Conservation (phyloP, 2,113 vertebrate genomes). For the Hypomesus transpacificus region DNA sequence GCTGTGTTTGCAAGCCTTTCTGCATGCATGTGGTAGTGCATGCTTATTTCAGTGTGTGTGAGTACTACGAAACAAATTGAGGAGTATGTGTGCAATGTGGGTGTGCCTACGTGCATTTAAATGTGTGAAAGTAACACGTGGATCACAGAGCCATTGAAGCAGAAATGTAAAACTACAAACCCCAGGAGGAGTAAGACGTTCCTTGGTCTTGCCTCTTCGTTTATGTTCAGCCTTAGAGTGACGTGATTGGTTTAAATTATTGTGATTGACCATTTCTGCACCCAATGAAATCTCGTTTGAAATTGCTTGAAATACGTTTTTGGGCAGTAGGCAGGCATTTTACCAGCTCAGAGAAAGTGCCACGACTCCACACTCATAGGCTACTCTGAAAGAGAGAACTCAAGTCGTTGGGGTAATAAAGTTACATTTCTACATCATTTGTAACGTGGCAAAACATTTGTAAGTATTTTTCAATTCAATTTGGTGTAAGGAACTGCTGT, state of each 20-base stretch:
- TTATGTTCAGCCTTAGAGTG: background rate
- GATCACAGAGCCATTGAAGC: background rate
- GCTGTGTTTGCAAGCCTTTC: too few relatives aligned
- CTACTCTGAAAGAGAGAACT: constrained; percentile 31
- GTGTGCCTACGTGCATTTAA: too few relatives aligned
- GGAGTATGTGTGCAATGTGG: too few relatives aligned
- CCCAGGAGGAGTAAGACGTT: background rate
- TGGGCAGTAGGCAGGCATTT: constrained; percentile 27
- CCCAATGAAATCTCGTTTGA: constrained; percentile 42
- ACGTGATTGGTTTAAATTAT: constrained; percentile 35
- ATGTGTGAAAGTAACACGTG: too few relatives aligned
- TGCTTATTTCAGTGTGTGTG: too few relatives aligned
- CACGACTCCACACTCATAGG: constrained; percentile 67
- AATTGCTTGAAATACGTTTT: background rate
- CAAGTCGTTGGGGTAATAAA: constrained; percentile 36
- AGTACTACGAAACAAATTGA: too few relatives aligned
- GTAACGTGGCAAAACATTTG: background rate
- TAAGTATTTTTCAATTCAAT: background rate
- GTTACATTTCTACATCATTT: background rate
- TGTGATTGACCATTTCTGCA: constrained; percentile 29
- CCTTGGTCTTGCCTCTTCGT: background rate
- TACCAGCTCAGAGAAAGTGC: constrained; percentile 65
- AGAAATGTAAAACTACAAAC: constrained; percentile 1
- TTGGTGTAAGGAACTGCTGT: background rate
- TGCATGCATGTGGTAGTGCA: too few relatives aligned